These are phyloP conservation scores for Cosmorhoe ocellata DNA, from an alignment of 2,888 invertebrate genomes.

Conservation along the genomic window DNA sequence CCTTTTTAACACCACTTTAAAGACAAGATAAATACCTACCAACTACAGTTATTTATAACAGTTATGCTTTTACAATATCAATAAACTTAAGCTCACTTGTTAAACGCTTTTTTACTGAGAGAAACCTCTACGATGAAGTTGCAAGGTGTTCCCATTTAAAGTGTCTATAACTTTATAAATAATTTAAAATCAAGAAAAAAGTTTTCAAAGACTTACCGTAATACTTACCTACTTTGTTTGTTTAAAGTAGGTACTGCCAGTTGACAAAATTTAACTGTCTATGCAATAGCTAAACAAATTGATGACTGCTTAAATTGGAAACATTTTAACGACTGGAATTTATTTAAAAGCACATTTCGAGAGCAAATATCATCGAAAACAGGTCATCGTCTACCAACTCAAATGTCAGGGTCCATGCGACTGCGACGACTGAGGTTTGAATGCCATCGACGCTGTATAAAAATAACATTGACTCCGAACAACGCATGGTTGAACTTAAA, in stretches of 20 bases:
- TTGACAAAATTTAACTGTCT: background rate
- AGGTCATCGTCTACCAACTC: slow-evolving; percentile 57
- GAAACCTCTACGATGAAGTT: slow-evolving; percentile 14
- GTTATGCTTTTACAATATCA: slow-evolving; percentile 30
- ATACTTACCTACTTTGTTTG: no score
- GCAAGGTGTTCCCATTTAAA: background rate
- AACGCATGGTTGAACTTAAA: background rate
- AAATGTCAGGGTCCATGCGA: slow-evolving; percentile 72
- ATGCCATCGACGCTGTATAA: slow-evolving; percentile 48
- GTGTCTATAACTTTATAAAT: background rate
- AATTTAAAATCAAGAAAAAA: background rate
- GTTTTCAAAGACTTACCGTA: slow-evolving; percentile 1
- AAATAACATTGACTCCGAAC: slow-evolving; percentile 18
- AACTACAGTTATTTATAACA: slow-evolving; percentile 28
- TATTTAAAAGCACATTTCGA: slow-evolving; percentile 46
- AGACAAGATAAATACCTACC: slow-evolving; percentile 12
- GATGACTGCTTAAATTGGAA: slow-evolving; percentile 32
- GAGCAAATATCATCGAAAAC: slow-evolving; percentile 52
- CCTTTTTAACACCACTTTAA: background rate
- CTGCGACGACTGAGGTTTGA: slow-evolving; percentile 48
- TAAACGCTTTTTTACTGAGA: slow-evolving; percentile 19
- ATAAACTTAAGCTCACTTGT: slow-evolving; percentile 28
- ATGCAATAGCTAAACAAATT: slow-evolving; percentile 33
- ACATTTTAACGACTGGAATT: slow-evolving; percentile 41
- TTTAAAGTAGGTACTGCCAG: no score